Evolutionary conservation across 2,888 invertebrate genomes (phyloP).

Genomic region (Gandaritis pyraliata): DNA sequence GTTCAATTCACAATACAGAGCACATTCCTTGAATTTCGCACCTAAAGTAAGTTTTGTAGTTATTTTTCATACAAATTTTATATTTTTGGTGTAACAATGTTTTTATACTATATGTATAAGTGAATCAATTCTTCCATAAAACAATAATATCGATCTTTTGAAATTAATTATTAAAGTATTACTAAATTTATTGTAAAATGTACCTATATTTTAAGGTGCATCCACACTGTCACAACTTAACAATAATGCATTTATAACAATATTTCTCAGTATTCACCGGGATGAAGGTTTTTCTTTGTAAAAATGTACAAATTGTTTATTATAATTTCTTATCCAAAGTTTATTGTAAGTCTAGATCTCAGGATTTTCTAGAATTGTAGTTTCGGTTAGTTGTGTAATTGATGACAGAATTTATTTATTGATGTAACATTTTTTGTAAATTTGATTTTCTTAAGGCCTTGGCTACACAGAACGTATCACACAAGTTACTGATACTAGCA

Average conservation of each 20-base stretch:
- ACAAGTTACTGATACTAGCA: neutral
- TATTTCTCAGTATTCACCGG: constrained; percentile 62
- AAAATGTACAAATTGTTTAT: constrained; percentile 73
- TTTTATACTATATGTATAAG: constrained; percentile 57
- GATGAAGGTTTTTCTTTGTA: constrained; percentile 65
- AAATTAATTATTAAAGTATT: constrained; percentile 68
- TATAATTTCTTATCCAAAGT: constrained; percentile 81
- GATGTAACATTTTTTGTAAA: constrained; percentile 68
- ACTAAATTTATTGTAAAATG: constrained; percentile 66
- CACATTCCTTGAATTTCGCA: constrained; percentile 71
- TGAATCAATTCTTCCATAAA: constrained; percentile 66
- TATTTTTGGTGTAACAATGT: constrained; percentile 66
- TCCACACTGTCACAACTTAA: constrained; percentile 64
- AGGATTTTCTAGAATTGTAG: constrained; percentile 74
- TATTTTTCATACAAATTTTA: constrained; percentile 75
- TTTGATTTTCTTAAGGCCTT: constrained; percentile 59
- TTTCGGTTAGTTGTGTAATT: constrained; percentile 71
- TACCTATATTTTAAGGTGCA: constrained; percentile 65
- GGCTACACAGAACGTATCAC: constrained; percentile 23
- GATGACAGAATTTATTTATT: constrained; percentile 79
- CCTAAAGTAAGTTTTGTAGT: constrained; percentile 69
- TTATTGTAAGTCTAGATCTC: constrained; percentile 83
- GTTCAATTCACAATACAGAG: constrained; percentile 46
- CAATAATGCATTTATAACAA: constrained; percentile 55
- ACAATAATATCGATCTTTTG: constrained; percentile 68